Evolutionary conservation across 1,140 invertebrate species (phyloP), one percentile per base, ranked within the genome.

Genomic region (Zaprionus africanus): DNA sequence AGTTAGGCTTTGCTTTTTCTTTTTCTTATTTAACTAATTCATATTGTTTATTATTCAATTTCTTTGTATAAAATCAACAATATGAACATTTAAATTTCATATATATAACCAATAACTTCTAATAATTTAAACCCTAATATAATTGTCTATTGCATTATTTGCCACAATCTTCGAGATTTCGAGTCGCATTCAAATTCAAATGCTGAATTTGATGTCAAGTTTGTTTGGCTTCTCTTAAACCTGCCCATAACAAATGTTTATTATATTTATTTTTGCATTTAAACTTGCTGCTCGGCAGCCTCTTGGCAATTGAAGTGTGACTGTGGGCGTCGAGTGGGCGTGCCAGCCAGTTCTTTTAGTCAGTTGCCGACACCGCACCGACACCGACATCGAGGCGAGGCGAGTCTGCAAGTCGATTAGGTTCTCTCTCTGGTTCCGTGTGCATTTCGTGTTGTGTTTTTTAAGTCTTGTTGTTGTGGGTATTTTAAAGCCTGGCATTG

Each of bases 291-390:
- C n/a, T 41, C 51, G 17, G 36, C 66, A 36, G 49, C 22, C 31
- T 56, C 51, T 62, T 56, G 71, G 54, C 61, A 60, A 65, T 71
- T 58, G 26, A 61, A 61, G 80, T 69, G 70, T 80, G 11, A 17
- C 53, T 26, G 75, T 67, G 41, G 83, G 84, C 78, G 82, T 53
- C 24, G n/a, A 26, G 46, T 67, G 64, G 83, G 83, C 79, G 79
- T 82, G 69, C 54, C 54, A 77, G 78, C 80, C 80, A 83, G 77
- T 87, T 87, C 84, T 83, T 68, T 60, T 53, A 66, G 56, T 68
- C 72, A 73, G 53, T 56, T 53, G 69, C 75, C 60, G 38, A 60
- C 51, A 68, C 65, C 31, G 19, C 71, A 24, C 22, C 22, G 22
- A 1, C 22, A 22, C 22, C 22, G 22, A 22, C 19, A 24, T 11